A percentile compares a stretch with the other conserved stretches of the same genome.
These are phyloP conservation scores for Himalopsyche japonica DNA, from an alignment of 2,888 invertebrate genomes.

Conservation along the genomic window DNA sequence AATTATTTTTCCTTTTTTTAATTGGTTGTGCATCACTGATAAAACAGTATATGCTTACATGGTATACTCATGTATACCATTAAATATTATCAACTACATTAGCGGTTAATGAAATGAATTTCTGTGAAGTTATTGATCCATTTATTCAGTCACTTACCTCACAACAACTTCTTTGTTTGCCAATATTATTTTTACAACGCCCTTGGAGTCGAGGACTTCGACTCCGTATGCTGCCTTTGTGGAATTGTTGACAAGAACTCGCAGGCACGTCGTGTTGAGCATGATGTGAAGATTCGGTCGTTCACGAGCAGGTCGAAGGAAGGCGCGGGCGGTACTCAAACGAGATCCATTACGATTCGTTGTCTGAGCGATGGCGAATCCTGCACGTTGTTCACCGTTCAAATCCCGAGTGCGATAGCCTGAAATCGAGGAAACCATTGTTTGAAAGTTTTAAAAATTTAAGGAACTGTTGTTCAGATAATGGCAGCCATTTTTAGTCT, in stretches of 20 bases:
- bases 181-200: conserved; percentile 61
- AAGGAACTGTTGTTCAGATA: too few relatives aligned
- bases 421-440: conserved; percentile 44
- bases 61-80: too few relatives aligned
- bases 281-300: conserved; percentile 81
- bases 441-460: too few relatives aligned
- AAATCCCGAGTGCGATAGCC: conserved; percentile 77
- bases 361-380: conserved; percentile 87
- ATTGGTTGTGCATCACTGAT: too few relatives aligned
- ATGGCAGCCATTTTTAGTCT: too few relatives aligned
- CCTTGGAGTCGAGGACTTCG: conserved; percentile 65
- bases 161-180: conserved; percentile 71
- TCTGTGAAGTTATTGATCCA: too few relatives aligned
- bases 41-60: too few relatives aligned
- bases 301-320: conserved; percentile 75
- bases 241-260: conserved; percentile 73
- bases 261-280: conserved; percentile 79
- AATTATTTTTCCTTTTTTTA: too few relatives aligned
- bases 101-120: too few relatives aligned
- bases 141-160: conserved; percentile 47
- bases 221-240: conserved; percentile 78
- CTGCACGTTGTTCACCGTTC: conserved; percentile 79
- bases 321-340: conserved; percentile 79
- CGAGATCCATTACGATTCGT: conserved; percentile 85
- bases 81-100: too few relatives aligned